Evolutionary conservation across 1,140 invertebrate genomes (phyloP).

Genomic region (Drosophila neocordata): DNA sequence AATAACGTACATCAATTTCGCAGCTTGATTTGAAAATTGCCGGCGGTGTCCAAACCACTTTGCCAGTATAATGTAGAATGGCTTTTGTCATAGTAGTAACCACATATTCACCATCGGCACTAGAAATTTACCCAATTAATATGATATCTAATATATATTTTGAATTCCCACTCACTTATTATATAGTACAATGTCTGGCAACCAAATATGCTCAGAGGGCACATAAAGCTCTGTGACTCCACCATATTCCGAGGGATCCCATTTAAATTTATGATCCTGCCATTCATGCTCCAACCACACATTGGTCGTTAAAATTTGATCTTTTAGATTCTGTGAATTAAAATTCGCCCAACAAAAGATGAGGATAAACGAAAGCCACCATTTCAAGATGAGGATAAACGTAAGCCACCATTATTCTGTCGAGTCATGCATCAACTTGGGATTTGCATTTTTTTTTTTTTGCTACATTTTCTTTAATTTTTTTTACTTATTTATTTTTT

Average conservation of each 20-base stretch:
- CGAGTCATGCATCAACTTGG: slow-evolving; percentile 65
- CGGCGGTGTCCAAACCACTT: slow-evolving; percentile 94
- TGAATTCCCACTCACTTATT: slow-evolving; percentile 91
- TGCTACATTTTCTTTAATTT: slow-evolving; percentile 26
- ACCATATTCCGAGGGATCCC: slow-evolving; percentile 97
- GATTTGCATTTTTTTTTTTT: slow-evolving; percentile 66
- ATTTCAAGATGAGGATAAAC: neutral
- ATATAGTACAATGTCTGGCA: slow-evolving; percentile 98
- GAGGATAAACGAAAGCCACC: neutral
- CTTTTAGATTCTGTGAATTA: slow-evolving; percentile 92
- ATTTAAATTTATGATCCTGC: slow-evolving; percentile 98
- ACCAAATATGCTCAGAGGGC: slow-evolving; percentile 96
- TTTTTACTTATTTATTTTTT: slow-evolving; percentile 24
- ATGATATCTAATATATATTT: no score
- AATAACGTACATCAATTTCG: slow-evolving; percentile 97
- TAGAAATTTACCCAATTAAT: no score
- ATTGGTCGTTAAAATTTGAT: slow-evolving; percentile 98
- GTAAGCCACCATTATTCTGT: neutral
- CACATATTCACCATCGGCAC: slow-evolving; percentile 98
- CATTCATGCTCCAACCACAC: slow-evolving; percentile 98
- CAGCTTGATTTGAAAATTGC: slow-evolving; percentile 99
- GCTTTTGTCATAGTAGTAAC: slow-evolving; percentile 99
- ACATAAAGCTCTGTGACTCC: slow-evolving; percentile 96
- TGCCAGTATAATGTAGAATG: slow-evolving; percentile 94
- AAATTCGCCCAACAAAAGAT: slow-evolving; percentile 17